Base-by-base conservation (phyloP, 2,888 invertebrate genomes). In the Antitype chi region DNA sequence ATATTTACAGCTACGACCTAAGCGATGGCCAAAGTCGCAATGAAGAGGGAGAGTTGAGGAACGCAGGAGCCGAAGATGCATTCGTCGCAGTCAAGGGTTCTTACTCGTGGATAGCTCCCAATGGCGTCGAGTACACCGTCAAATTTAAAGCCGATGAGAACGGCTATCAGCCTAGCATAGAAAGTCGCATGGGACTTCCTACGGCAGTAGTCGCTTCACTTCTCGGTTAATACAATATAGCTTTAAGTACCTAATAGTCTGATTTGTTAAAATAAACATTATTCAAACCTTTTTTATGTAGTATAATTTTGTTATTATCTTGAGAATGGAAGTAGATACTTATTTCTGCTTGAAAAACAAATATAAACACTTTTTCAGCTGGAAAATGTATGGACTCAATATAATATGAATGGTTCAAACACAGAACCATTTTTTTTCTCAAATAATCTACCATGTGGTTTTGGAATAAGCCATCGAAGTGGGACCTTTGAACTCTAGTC, bases 131-230 rank as follows among this genome's bases (percentile, higher is more conserved):
- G 0, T 96, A 97, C 90, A 94, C 92, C 28, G 92, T 97, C 32
- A 95, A 89, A 55, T 97, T 97, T 92, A 90, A 94, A 17, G 97
- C 97, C 28, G 97, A 97, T 83, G 97, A 97, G 85, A 97, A 97
- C 84, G 97, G 97, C 15, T 97, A 94, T 94, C 96, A 96, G 81
- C 96, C 97, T 7, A 2, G 90, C 88, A 28, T 92, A 53, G 91
- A 93, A 78, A 91, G 91, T 0, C 91, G 92, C 0, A 90, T 91
- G 0, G 92, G 92, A 6, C 88, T 94, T 3, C 93, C 94, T 4
- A 71, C 92, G 0, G 92, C 88, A 0, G 92, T 95, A 15, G 89
- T 94, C 8, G 93, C 93, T 8, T 92, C 94, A 23, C 91, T 95
- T 55, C 88, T 93, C n/a, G 94, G 94, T 86, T 94, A 25, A 52